Conservation (phyloP, 2,797 vertebrate genomes). For the Chelmon rostratus region DNA sequence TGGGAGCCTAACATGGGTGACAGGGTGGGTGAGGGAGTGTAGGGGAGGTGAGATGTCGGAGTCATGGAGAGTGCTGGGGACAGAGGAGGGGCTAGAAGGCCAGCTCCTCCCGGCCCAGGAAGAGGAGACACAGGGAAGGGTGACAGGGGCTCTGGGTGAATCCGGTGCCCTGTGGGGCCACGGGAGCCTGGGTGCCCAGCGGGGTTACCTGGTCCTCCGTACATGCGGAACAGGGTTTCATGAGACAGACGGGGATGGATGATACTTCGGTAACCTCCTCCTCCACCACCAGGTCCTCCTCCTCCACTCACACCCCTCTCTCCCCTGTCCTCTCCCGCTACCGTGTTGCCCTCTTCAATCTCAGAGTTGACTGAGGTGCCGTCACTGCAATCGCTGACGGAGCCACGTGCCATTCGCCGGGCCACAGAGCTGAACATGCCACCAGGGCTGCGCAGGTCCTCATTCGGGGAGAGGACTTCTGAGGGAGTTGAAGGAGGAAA, state of each 20-base stretch:
- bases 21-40: conserved; percentile 91
- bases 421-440: conserved; percentile 88
- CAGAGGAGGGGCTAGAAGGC: conserved; percentile 88
- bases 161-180: conserved; percentile 84
- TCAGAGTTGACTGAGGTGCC: conserved; percentile 92
- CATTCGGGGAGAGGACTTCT: conserved; percentile 90
- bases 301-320: conserved; percentile 70
- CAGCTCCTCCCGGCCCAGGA: conserved; percentile 85
- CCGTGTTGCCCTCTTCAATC: conserved; percentile 89
- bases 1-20: conserved; percentile 94
- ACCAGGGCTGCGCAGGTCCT: conserved; percentile 86
- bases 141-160: conserved; percentile 91
- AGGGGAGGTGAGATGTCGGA: conserved; percentile 90
- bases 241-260: conserved; percentile 88
- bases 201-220: conserved; percentile 81
- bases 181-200: conserved; percentile 80
- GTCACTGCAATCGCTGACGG: conserved; percentile 94
- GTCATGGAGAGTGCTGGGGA: conserved; percentile 93
- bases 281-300: conserved; percentile 74
- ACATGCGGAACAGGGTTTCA: conserved; percentile 90
- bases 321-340: conserved; percentile 77
- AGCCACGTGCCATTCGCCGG: conserved; percentile 90
- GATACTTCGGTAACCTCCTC: conserved; percentile 78
- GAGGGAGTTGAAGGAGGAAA: conserved; percentile 92
- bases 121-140: conserved; percentile 93